These are phyloP conservation scores for Enteromius argenteus DNA, from an alignment of 2,797 vertebrate genomes.

Conservation along the genomic window DNA sequence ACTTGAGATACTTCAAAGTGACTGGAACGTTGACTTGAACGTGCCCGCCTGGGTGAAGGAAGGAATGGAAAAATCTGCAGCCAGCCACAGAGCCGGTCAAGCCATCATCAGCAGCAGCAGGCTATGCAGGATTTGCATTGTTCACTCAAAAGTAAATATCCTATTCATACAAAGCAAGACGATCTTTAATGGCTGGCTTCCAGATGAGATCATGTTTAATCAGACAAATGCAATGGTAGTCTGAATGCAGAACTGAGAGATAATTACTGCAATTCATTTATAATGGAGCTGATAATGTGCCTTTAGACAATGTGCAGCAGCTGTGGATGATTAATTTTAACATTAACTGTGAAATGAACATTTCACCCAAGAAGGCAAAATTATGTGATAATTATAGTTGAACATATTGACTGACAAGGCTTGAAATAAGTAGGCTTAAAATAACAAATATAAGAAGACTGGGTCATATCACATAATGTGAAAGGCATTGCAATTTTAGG, in stretches of 20 bases:
- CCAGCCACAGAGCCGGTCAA: constrained; percentile 6
- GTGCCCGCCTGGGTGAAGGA: constrained; percentile 15
- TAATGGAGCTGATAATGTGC: constrained; percentile 27
- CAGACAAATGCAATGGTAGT: background rate
- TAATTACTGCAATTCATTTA: constrained; percentile 9
- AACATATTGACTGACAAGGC: constrained; percentile 4
- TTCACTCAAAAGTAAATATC: constrained; percentile 14
- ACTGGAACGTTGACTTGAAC: constrained; percentile 25
- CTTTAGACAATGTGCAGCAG: background rate
- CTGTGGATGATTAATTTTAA: constrained; percentile 13
- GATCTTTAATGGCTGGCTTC: constrained; percentile 3
- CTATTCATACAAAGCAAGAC: background rate
- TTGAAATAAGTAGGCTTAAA: constrained; percentile 46
- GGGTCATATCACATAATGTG: constrained; percentile 12
- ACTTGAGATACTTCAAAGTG: constrained; percentile 66
- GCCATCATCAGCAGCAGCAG: background rate
- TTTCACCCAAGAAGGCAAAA: background rate
- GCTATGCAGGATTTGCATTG: background rate
- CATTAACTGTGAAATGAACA: background rate
- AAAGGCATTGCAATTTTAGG: constrained; percentile 49
- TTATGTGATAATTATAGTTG: constrained; percentile 2
- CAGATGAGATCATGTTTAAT: constrained; percentile 9
- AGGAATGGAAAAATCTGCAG: constrained; percentile 42
- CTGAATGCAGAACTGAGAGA: background rate
- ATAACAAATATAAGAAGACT: constrained; percentile 40